Conservation (phyloP, 2,113 vertebrate genomes). For the Dicaeum eximium region DNA sequence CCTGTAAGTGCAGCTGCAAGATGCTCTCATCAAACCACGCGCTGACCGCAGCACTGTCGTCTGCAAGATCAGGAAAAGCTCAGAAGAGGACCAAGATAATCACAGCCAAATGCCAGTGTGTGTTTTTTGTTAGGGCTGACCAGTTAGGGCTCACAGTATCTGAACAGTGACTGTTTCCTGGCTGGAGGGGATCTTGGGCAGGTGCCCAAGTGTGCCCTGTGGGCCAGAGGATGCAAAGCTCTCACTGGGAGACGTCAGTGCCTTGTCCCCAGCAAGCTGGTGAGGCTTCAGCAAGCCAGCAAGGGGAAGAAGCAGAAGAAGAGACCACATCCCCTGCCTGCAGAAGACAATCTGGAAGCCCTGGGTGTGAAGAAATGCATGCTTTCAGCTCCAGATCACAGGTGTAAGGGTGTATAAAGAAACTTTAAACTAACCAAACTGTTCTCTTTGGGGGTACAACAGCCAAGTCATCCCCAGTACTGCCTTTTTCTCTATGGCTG, state of each 20-base stretch:
- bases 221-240: not conserved
- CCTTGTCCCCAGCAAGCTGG: not conserved
- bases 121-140: not conserved
- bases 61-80: not conserved
- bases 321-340: not conserved
- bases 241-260: not conserved
- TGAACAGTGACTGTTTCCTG: not conserved
- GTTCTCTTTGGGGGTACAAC: not conserved
- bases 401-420: not conserved
- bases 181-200: not conserved
- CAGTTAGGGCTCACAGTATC: not conserved
- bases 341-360: not conserved
- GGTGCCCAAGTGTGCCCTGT: fast-evolving
- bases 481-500: not conserved
- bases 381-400: not conserved
- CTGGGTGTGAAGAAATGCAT: not conserved
- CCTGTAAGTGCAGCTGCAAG: not conserved
- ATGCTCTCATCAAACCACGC: fast-evolving
- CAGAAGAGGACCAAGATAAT: not conserved
- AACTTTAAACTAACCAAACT: not conserved
- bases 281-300: not conserved
- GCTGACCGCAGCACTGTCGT: not conserved
- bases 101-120: not conserved
- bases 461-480: not conserved
- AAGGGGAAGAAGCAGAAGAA: not conserved